A percentile compares a stretch with the other conserved stretches of the same genome.
These are phyloP conservation scores for Sylvilagus floridanus DNA, from an alignment of 2,797 vertebrate species.

Conservation along the genomic window DNA sequence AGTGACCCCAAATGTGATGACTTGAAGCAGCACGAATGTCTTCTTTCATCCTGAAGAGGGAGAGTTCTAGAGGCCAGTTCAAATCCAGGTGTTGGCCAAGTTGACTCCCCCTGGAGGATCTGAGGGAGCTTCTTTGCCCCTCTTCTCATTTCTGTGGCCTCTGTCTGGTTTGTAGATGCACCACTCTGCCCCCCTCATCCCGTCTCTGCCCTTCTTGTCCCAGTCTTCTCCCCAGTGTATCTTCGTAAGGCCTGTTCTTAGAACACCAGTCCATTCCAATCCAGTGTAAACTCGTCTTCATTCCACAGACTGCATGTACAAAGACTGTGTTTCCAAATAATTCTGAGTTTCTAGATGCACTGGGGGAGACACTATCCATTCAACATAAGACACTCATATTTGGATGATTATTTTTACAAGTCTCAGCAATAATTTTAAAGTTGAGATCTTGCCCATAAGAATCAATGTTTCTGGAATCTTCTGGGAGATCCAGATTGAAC, in stretches of 20 bases:
- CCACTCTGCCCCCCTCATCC: background rate
- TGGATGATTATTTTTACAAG: background rate
- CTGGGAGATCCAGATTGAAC: background rate
- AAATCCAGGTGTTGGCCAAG: background rate
- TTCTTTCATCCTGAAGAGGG: background rate
- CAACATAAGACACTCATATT: background rate
- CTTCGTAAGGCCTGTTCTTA: background rate
- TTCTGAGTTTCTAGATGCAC: background rate
- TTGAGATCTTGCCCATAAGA: background rate
- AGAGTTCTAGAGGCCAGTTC: background rate
- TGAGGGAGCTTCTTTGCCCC: background rate
- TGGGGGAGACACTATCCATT: background rate
- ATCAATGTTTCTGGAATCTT: background rate
- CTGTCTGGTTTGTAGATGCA: too few species aligned
- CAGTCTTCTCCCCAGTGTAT: background rate
- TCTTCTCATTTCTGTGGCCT: too few species aligned
- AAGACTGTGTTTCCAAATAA: background rate
- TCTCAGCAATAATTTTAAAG: background rate
- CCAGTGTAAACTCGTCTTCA: background rate
- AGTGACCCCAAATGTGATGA: background rate
- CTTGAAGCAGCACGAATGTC: background rate
- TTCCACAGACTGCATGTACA: background rate
- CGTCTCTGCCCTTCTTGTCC: background rate
- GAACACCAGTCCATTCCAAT: too few species aligned
- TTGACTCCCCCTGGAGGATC: too few species aligned